Evolutionary conservation across 2,113 vertebrate species (phyloP).

Genomic region (Chionomys nivalis): DNA sequence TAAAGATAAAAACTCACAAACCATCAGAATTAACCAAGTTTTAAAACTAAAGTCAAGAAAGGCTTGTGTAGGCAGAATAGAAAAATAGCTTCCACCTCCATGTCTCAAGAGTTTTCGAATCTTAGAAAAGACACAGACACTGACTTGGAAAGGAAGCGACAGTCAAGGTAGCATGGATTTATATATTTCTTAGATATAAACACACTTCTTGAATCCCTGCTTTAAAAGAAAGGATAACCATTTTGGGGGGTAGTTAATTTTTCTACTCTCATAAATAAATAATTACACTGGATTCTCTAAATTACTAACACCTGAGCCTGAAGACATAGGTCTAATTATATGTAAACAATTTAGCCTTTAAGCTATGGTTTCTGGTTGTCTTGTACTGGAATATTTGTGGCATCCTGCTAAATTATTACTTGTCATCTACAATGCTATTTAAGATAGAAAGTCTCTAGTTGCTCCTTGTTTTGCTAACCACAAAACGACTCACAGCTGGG

Average conservation of each 20-base stretch:
- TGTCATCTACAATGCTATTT: background rate
- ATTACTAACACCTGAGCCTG: background rate
- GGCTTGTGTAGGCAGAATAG: background rate
- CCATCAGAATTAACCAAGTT: background rate
- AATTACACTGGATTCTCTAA: background rate
- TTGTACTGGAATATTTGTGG: slow-evolving; percentile 18
- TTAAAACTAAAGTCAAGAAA: background rate
- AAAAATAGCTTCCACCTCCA: fast-evolving
- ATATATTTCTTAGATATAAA: background rate
- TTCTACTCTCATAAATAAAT: background rate
- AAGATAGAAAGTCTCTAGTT: slow-evolving; percentile 39
- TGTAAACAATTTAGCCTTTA: background rate
- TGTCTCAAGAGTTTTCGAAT: background rate
- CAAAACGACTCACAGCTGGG: slow-evolving; percentile 66
- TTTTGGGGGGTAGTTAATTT: background rate
- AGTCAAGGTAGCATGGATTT: background rate
- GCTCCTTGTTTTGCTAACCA: background rate
- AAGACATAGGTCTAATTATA: background rate
- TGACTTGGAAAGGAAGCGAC: background rate
- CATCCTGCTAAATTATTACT: slow-evolving; percentile 22
- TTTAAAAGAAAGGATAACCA: background rate
- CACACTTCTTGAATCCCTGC: background rate
- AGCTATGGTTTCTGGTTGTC: background rate
- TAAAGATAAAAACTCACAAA: background rate
- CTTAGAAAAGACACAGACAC: background rate